Evolutionary conservation across 2,888 invertebrate genomes (phyloP), one percentile per base, ranked within the genome.

Genomic region (Athripsodes cinereus): DNA sequence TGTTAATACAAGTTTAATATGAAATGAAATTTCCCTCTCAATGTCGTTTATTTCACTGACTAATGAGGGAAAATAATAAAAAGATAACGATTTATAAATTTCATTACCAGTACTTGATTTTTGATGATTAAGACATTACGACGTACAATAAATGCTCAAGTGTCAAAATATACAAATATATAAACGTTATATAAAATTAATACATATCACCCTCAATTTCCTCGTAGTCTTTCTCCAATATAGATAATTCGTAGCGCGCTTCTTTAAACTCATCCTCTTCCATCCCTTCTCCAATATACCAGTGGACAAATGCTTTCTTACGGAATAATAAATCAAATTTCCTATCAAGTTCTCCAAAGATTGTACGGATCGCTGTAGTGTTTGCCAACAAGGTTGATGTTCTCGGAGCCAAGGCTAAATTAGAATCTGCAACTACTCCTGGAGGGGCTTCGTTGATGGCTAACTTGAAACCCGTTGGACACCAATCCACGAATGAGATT

Each of bases 241-340:
- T 83, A 54, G 83, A 87, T 64, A 91, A 75, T 73, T 90, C 88
- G 69, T 90, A 90, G 22, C 90, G 79, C 20, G 90, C 90, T 70
- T 91, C 90, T 6, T 85, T 81, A 73, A 91, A 90, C 72, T 91
- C 91, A 0, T 89, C 90, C 70, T 88, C 88, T 68, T 88, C 88
- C 89, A 90, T 90, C 56, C 90, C 90, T 71, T 90, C 88, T 47
- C 87, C 88, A 48, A 85, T 87, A 72, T 87, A 92, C 96, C 96
- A 96, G 73, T 96, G 96, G 63, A 96, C 92, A 70, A 97, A 97
- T 52, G 96, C 96, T 61, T 91, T 79, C 77, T 94, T 94, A 64
- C 89, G 86, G 75, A 88, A 95, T 92, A 95, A 93, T 68, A 96
- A 81, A 76, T 96, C 96, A 72, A 96, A 95, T 76, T 96, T 97